phyloP scores from a whole-genome alignment of 2,113 vertebrate genomes.

The Aphyosemion australe region DNA sequence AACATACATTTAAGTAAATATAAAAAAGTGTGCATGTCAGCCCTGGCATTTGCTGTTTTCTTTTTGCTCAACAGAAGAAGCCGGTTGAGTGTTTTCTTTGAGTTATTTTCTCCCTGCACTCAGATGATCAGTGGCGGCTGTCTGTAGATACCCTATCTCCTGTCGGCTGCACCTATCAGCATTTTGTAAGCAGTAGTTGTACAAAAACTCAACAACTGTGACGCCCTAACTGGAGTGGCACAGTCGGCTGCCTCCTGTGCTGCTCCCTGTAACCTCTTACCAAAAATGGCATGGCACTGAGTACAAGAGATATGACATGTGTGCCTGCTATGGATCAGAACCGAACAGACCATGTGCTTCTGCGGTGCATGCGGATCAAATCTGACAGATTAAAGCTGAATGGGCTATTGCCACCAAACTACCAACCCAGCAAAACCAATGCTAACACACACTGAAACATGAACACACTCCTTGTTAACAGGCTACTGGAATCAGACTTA shows the following conservation, averaged over 20 bases:
- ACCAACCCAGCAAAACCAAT: conserved; percentile 13
- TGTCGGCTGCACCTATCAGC: conserved; percentile 21
- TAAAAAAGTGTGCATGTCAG: not conserved
- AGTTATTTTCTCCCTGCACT: not conserved
- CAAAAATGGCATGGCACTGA: conserved; percentile 9
- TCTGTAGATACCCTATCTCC: conserved; percentile 18
- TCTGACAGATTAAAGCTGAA: conserved; percentile 52
- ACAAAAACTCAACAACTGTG: conserved; percentile 33
- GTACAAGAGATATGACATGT: conserved; percentile 4
- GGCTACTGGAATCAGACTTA: not conserved
- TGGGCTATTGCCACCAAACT: conserved; percentile 41
- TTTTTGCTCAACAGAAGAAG: too few relatives aligned
- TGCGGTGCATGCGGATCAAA: conserved; percentile 30
- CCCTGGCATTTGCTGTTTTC: too few relatives aligned
- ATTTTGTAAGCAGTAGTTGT: conserved; percentile 20
- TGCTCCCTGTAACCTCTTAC: conserved; percentile 33
- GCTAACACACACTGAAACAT: not conserved
- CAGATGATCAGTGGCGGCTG: conserved; percentile 4
- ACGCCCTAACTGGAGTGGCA: conserved; percentile 17
- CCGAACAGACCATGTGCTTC: conserved; percentile 14
- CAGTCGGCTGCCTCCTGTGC: conserved; percentile 25
- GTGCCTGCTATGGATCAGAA: not conserved
- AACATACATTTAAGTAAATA: too few relatives aligned
- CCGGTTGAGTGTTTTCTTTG: not conserved
- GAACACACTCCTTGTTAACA: conserved; percentile 3